Base-by-base conservation (phyloP, 1,140 invertebrate species). In the Chrysopa pallens region DNA sequence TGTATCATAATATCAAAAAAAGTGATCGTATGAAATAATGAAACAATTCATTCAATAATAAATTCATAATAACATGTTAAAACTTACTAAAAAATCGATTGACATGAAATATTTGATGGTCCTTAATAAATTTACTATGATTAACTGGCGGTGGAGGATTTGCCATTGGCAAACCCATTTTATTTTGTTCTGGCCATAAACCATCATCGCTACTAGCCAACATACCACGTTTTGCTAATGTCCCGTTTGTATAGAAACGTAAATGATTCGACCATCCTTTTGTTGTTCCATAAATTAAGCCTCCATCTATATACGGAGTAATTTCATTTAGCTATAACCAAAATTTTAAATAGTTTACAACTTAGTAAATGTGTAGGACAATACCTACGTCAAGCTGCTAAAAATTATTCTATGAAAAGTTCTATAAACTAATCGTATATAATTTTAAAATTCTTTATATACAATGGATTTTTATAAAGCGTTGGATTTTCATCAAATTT, bases 251-350 rank as follows among this genome's bases (percentile, higher is more conserved):
- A 48, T 66, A 65, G 6, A 58, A 61, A 31, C 74, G 48, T 14
- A 77, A 52, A 35, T 65, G 52, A 51, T 76, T 70, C 6, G 71
- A 57, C 67, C 70, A 73, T 31, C 65, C 63, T 52, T 76, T 75
- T 8, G 64, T 61, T 1, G 66, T 67, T 4, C 72, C 73, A 55
- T 77, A 77, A 8, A 73, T 62, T 9, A 74, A 53, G 15, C 70
- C 69, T 3, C 70, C 74, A 51, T 77, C 74, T 12, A 77, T 52
- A 54, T 63, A 77, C 9, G 73, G 69, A 3, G 72, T 76, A 37
- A 74, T 72, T 57, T 74, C 69, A 50, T 76, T 77, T 37, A 76
- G 49, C 72, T 76, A 46, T 9, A 49, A 48, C 17, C 17, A 23
- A 23, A 23, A 23, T 23, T 23, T n/a, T n/a, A n/a, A n/a, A n/a